A percentile compares a stretch with the other conserved stretches of the same genome.
phyloP scores from a whole-genome alignment of 2,797 vertebrate genomes.

The Fringilla coelebs region DNA sequence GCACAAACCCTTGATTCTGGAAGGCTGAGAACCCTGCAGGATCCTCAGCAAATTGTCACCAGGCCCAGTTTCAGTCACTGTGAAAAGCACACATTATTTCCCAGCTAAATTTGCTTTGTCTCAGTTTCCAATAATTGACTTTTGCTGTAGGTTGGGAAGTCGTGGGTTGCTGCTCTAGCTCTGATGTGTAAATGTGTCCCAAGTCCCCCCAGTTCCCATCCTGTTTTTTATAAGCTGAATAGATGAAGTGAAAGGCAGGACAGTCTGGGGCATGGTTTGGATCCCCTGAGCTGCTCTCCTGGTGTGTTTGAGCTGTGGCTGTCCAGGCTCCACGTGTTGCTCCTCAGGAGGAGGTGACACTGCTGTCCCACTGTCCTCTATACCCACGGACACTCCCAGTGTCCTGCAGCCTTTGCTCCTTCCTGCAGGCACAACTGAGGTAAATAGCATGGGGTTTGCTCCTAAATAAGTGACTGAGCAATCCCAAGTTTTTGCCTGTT shows the following conservation, averaged over 20 bases:
- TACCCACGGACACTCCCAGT: not conserved
- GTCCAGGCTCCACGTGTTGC: fast-evolving
- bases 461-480: not conserved
- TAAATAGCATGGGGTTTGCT: fast-evolving
- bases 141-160: not conserved
- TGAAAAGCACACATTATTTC: not conserved
- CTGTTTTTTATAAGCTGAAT: not conserved
- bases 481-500: not conserved
- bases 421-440: not conserved
- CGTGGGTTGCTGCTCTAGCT: not conserved
- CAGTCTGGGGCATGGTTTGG: fast-evolving
- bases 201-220: not conserved
- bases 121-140: not conserved
- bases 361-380: not conserved
- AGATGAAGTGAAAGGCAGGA: not conserved
- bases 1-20: not conserved
- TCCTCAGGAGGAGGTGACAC: not conserved
- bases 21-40: not conserved
- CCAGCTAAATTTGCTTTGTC: not conserved
- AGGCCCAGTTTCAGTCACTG: not conserved
- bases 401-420: not conserved
- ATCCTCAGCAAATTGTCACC: not conserved
- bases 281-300: not conserved
- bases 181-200: not conserved
- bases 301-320: not conserved